Conservation (phyloP, 64 coral and sea anemone species). For the Actinia tenebrosa region DNA sequence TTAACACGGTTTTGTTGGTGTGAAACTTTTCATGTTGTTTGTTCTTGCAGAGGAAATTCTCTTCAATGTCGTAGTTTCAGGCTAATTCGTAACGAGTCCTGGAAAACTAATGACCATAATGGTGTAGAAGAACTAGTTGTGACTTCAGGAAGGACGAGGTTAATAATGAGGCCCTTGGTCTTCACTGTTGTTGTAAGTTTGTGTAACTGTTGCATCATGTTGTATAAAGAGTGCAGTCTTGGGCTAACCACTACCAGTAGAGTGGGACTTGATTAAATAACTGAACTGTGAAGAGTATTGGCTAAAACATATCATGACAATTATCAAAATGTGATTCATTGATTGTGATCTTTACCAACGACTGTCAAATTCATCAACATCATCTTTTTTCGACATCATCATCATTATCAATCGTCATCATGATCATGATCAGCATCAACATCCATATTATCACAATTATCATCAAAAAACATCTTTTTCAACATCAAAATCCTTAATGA, state of each 20-base stretch:
- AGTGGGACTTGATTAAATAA: too few species aligned
- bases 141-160: constrained; percentile 20
- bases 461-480: neutral
- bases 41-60: constrained; percentile 17
- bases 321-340: too few species aligned
- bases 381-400: too few species aligned
- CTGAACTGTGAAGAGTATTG: too few species aligned
- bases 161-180: constrained; percentile 30
- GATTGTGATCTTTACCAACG: neutral
- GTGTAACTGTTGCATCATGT: neutral
- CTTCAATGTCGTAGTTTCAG: neutral
- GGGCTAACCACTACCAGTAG: neutral
- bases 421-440: neutral
- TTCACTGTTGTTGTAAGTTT: constrained; percentile 45
- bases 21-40: neutral
- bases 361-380: too few species aligned
- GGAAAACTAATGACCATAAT: constrained; percentile 14
- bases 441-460: neutral
- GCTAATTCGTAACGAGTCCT: neutral
- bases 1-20: neutral
- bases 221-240: too few species aligned
- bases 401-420: neutral
- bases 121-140: constrained; percentile 9
- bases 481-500: neutral
- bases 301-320: too few species aligned